phyloP scores from a whole-genome alignment of 2,797 vertebrate genomes.

The Crax fasciolata region DNA sequence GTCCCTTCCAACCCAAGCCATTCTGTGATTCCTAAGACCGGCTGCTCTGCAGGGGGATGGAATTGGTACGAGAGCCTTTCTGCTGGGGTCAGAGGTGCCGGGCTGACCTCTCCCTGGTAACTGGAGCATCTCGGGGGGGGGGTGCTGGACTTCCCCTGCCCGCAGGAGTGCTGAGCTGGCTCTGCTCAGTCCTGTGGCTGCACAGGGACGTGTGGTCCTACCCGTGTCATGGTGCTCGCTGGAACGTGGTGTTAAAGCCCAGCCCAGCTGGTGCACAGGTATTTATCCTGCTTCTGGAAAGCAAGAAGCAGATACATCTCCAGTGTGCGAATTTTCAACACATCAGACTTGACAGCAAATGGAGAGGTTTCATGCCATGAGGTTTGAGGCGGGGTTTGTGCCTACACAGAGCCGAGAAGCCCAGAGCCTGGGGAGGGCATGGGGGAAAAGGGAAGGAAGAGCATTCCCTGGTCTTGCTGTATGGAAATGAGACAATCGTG shows the following conservation, averaged over 20 bases:
- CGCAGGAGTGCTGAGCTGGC: not conserved
- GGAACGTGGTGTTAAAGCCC: accelerated
- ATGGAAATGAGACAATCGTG: not conserved
- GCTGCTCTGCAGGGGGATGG: not conserved
- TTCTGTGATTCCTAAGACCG: not conserved
- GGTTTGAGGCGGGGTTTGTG: not conserved
- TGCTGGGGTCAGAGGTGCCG: not conserved
- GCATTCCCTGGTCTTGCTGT: not conserved
- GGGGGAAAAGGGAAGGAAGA: not conserved
- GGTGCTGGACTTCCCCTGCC: not conserved
- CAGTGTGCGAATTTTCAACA: not conserved
- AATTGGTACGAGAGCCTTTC: not conserved
- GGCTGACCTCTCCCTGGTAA: accelerated
- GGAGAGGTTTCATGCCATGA: not conserved
- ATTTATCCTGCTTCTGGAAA: not conserved
- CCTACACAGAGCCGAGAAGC: not conserved
- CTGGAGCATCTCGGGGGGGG: not conserved
- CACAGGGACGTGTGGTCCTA: not conserved
- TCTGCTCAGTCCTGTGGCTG: not conserved
- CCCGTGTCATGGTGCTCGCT: not conserved
- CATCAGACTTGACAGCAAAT: not conserved
- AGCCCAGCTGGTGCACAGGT: not conserved
- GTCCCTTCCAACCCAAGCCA: too few relatives aligned
- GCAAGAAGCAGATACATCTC: not conserved
- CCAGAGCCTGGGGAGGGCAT: accelerated